Evolutionary conservation across 2,888 invertebrate species (phyloP).

Genomic region (Rhingia campestris): DNA sequence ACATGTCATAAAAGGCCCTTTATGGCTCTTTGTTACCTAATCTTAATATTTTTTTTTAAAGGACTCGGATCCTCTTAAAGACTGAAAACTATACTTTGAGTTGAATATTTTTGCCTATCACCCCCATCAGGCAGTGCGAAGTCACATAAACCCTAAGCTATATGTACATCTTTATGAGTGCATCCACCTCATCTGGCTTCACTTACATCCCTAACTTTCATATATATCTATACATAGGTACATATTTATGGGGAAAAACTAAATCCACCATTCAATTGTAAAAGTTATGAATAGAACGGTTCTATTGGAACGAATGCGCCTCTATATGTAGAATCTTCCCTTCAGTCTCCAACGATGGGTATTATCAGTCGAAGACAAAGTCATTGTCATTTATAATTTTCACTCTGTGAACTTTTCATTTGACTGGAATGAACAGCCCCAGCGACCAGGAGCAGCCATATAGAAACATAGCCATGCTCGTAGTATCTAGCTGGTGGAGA

Average conservation of each 20-base stretch:
- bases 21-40: too few species aligned
- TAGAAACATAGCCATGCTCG: background rate
- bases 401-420: constrained; percentile 73
- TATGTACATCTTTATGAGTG: constrained; percentile 34
- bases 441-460: constrained; percentile 8
- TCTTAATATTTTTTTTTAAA: too few species aligned
- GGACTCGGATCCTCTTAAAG: background rate
- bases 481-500: background rate
- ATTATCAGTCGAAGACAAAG: constrained; percentile 72
- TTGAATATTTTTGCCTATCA: constrained; percentile 35
- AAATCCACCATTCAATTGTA: constrained; percentile 60
- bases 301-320: constrained; percentile 11
- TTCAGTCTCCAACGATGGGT: constrained; percentile 45
- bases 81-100: constrained; percentile 37
- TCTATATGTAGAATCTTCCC: constrained; percentile 46
- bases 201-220: constrained; percentile 4
- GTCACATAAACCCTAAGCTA: constrained; percentile 23
- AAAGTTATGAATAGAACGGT: constrained; percentile 62
- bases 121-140: background rate
- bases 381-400: constrained; percentile 74
- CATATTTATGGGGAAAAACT: background rate
- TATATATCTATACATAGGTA: constrained; percentile 19
- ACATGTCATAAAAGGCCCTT: too few species aligned
- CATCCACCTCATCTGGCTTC: constrained; percentile 65
- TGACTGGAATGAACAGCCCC: constrained; percentile 66